phyloP scores from a whole-genome alignment of 2,797 vertebrate species.

The Halcyon smyrnensis region DNA sequence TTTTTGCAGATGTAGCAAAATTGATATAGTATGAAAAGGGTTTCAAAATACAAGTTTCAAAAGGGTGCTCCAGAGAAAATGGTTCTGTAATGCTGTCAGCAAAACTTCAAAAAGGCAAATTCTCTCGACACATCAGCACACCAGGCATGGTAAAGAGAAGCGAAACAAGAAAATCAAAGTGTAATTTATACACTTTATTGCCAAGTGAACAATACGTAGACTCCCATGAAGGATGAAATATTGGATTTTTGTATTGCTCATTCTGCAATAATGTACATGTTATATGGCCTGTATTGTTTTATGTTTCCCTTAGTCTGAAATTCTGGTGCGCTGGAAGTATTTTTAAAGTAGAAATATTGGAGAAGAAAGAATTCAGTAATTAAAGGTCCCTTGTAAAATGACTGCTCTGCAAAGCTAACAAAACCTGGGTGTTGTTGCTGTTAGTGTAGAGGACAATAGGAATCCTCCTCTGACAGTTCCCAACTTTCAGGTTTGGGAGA shows the following conservation, averaged over 20 bases:
- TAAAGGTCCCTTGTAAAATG: not conserved
- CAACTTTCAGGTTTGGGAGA: not conserved
- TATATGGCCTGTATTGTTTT: not conserved
- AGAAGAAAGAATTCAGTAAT: not conserved
- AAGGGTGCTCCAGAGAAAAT: constrained; percentile 44
- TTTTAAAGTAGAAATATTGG: not conserved
- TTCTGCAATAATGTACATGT: not conserved
- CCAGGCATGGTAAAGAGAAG: constrained; percentile 7
- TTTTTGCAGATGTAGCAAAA: constrained; percentile 49
- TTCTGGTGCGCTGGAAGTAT: not conserved
- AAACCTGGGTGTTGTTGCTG: not conserved
- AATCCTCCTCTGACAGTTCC: not conserved
- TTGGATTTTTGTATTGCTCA: constrained; percentile 5
- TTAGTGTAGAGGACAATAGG: not conserved
- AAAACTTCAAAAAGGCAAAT: constrained; percentile 44
- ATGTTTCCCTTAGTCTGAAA: not conserved
- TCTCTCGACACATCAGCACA: constrained; percentile 21
- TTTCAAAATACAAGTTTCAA: constrained; percentile 34
- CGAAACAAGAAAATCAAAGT: constrained; percentile 55
- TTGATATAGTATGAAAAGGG: constrained; percentile 1
- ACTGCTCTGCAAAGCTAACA: not conserved
- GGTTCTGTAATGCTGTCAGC: constrained; percentile 18
- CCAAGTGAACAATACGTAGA: not conserved
- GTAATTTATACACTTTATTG: constrained; percentile 51
- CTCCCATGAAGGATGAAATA: not conserved